phyloP scores from a whole-genome alignment of 2,113 vertebrate species.

The Takifugu flavidus region DNA sequence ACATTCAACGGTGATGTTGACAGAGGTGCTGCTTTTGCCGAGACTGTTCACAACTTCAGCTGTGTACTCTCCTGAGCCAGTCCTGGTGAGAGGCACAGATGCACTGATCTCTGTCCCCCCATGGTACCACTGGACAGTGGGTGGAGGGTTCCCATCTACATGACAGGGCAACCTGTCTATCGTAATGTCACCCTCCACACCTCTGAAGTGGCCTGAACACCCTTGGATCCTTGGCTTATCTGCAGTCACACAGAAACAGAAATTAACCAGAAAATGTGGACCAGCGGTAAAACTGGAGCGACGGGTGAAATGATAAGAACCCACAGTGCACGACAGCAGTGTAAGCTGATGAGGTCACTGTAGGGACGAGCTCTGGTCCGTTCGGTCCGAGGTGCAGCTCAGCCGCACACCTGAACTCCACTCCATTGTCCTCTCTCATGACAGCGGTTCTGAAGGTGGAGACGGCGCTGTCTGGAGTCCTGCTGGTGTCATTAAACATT shows the following conservation, averaged over 20 bases:
- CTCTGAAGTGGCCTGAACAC: background rate
- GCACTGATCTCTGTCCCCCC: background rate
- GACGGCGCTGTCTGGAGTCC: constrained; percentile 5
- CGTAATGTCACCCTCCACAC: constrained; percentile 11
- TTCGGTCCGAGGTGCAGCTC: constrained; percentile 27
- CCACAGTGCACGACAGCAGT: constrained; percentile 44
- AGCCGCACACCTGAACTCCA: constrained; percentile 46
- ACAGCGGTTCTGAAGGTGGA: no score
- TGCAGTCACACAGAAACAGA: constrained; percentile 9
- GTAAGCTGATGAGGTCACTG: background rate
- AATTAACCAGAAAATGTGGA: background rate
- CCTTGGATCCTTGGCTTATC: constrained; percentile 23
- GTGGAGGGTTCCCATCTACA: constrained; percentile 44
- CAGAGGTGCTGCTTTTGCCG: rapidly evolving
- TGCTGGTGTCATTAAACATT: background rate
- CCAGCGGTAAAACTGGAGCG: no score
- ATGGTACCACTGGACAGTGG: constrained; percentile 38
- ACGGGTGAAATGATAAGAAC: constrained; percentile 3
- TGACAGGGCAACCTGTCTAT: constrained; percentile 12
- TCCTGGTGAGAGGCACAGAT: constrained; percentile 16
- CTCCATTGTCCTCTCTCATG: constrained; percentile 19
- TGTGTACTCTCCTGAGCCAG: constrained; percentile 36
- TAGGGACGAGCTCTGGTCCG: background rate
- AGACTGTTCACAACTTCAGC: background rate
- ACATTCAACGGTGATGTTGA: constrained; percentile 56